A percentile compares a stretch with the other conserved stretches of the same genome.
phyloP scores from a whole-genome alignment of 1,140 invertebrate species.

The Neodiprion lecontei region DNA sequence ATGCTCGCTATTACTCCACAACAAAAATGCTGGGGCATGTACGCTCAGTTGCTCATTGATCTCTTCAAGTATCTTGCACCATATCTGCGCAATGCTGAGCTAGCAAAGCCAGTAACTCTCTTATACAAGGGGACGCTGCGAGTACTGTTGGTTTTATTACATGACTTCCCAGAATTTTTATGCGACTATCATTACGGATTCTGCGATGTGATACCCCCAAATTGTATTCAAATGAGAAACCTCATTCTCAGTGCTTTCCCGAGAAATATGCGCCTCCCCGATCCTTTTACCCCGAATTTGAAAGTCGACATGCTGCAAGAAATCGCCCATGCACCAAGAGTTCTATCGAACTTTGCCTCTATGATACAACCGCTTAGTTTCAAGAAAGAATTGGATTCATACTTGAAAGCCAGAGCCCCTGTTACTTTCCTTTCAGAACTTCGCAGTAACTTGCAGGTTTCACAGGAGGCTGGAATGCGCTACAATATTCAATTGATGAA shows the following conservation, averaged over 20 bases:
- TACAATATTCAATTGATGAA: conserved; percentile 98
- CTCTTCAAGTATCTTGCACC: conserved; percentile 97
- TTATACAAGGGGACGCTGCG: conserved; percentile 96
- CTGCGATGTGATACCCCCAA: conserved; percentile 98
- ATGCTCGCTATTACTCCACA: conserved; percentile 89
- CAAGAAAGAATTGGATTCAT: conserved; percentile 96
- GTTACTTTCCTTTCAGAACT: conserved; percentile 96
- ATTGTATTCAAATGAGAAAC: conserved; percentile 99
- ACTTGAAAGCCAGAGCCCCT: conserved; percentile 91
- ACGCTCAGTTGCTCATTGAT: conserved; percentile 91
- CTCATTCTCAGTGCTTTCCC: conserved; percentile 97
- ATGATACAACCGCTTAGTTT: conserved; percentile 88
- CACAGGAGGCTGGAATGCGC: conserved; percentile 85
- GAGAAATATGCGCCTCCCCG: conserved; percentile 95
- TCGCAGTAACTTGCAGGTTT: conserved; percentile 85
- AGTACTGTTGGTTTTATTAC: conserved; percentile 93
- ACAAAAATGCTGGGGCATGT: conserved; percentile 87
- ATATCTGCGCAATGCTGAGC: conserved; percentile 94
- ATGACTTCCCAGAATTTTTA: conserved; percentile 99
- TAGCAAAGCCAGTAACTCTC: conserved; percentile 90
- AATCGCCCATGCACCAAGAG: conserved; percentile 84
- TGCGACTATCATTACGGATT: conserved; percentile 99
- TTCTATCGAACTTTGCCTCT: conserved; percentile 87
- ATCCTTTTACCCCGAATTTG: conserved; percentile 97
- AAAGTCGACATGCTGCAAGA: conserved; percentile 94